Evolutionary conservation across 2,797 vertebrate genomes (phyloP), one percentile per base, ranked within the genome.

Genomic region (Enteromius argenteus): DNA sequence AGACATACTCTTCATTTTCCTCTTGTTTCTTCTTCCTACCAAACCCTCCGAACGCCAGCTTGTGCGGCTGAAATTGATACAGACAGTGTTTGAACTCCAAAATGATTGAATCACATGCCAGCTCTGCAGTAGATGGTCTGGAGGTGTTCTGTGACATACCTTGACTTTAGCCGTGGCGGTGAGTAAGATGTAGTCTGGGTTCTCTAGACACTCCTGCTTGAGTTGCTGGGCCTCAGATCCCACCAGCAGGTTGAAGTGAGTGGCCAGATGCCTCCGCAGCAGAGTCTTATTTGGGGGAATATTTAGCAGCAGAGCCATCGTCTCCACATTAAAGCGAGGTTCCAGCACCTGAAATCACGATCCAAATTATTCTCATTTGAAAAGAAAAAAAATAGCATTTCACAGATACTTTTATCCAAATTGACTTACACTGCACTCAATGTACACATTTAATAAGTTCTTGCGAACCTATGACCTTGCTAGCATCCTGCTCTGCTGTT

Each of bases 261-360:
- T 99, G 1, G 96, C 98, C 80, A 99, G 91, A 90, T 99, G 98
- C 37, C 98, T 94, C 35, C 98, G 94, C 91, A 99, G 93, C 37
- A 99, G 94, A 0, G 98, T 99, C 92, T 99, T 99, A 91, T 97
- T 99, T 0, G 98, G 97, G 3, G 98, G 98, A 91, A 99, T 99
- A 92, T 99, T 99, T 74, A 99, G 91, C 87, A 99, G 90, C 92
- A 99, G 93, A 1, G 98, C 98, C 97, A 99, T 97, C 9, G 98
- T 97, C 93, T 99, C 98, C 13, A 99, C 97, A 0, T 99, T 99
- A 90, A 99, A 99, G 77, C 98, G 96, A 15, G 98, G 97, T 90
- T 99, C 98, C 83, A 99, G 93, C 67, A 99, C 98, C 98, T 99
- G 79, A 53, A 83, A n/a, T 2, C 3, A 79, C 4, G 19, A 62